Evolutionary conservation across 1,140 invertebrate genomes (phyloP).

Genomic region (Spodoptera litura): DNA sequence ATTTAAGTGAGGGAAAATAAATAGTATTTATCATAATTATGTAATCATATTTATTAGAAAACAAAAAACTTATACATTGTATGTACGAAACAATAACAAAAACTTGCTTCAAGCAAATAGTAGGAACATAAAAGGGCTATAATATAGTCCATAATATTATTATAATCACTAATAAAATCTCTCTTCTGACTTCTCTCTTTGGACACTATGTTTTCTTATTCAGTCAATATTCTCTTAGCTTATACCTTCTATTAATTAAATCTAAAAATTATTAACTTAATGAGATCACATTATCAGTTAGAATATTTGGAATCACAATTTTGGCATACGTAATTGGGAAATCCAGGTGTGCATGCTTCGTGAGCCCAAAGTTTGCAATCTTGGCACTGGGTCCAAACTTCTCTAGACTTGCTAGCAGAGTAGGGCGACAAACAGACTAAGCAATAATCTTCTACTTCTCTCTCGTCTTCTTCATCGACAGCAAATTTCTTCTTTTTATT

Average conservation of each 20-base stretch:
- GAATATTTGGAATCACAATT: constrained; percentile 5
- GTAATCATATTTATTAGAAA: background rate
- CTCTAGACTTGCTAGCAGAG: constrained; percentile 9
- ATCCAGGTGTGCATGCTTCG: constrained; percentile 3
- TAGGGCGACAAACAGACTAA: background rate
- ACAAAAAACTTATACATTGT: background rate
- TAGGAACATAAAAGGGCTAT: background rate
- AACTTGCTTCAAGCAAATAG: background rate
- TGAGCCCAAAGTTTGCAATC: constrained; percentile 6
- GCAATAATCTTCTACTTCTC: background rate
- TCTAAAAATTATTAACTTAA: background rate
- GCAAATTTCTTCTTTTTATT: background rate
- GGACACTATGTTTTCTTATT: background rate
- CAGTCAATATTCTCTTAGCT: background rate
- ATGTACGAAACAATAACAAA: background rate
- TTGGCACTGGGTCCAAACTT: background rate
- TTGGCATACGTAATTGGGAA: background rate
- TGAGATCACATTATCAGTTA: constrained; percentile 2
- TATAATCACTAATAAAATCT: background rate
- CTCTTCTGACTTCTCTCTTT: too few species aligned
- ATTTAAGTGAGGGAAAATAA: background rate
- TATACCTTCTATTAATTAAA: too few species aligned
- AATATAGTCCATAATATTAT: background rate
- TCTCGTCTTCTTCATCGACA: background rate
- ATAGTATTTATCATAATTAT: too few species aligned